Base-by-base conservation (phyloP, 1,140 invertebrate species). In the Calephelis virginiensis region DNA sequence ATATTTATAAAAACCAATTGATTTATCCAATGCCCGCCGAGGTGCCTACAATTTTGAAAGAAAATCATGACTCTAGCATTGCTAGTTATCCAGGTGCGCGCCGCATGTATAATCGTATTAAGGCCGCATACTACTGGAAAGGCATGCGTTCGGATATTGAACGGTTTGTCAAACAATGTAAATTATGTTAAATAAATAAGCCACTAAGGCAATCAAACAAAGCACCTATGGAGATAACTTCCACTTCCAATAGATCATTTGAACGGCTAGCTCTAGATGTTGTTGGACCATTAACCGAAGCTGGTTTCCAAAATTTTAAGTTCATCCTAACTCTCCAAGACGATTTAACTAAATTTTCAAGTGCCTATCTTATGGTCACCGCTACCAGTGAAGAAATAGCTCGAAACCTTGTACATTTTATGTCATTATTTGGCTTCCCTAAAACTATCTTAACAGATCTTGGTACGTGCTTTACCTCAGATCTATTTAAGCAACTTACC, bases 171-270 rank as follows among this genome's bases (percentile, higher is more conserved):
- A 75, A 75, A 56, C 70, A 67, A 8, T 88, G 85, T 65, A 50
- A 66, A 38, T 66, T 63, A 1, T 85, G 82, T 67, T 82, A 87
- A 71, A 68, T 67, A 13, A 76, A 79, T 68, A 87, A 84, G 72
- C 49, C 73, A 8, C 45, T 69, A 37, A 17, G 66, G n/a, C 17
- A 65, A 45, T 38, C 37, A 8, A 67, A 67, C 50, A 62, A 43
- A 38, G 59, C 48, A 9, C 66, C 59, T n/a, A 56, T 50, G 46
- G 37, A 56, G 6, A 53, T 65, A 13, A 59, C 49, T 28, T 50
- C 63, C 12, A 65, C 46, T 9, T 53, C 47, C 9, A 38, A 12
- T 8, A 40, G n/a, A 1, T 38, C 47, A 5, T 43, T 43, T 40
- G 28, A 49, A 37, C 40, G 45, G 47, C 14, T 63, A 63, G 40